Percentiles rank a stretch among this genome's conserved stretches.
Conservation (phyloP, 2,113 vertebrate genomes). For the Heteronetta atricapilla region DNA sequence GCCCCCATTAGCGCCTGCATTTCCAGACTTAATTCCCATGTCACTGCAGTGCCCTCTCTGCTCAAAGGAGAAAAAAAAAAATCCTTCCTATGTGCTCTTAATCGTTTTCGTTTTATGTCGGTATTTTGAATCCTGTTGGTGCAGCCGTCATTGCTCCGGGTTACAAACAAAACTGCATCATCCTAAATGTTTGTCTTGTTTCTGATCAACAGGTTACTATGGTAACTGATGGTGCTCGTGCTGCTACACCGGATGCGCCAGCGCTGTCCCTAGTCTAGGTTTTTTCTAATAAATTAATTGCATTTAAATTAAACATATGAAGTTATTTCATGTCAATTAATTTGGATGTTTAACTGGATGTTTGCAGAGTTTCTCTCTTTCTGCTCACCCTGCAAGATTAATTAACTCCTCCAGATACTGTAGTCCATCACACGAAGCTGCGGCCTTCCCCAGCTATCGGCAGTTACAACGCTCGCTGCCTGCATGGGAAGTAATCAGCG, state of each 20-base stretch:
- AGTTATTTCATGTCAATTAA: constrained; percentile 76
- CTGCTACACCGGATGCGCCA: constrained; percentile 23
- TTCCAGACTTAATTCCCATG: background rate
- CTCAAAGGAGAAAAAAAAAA: background rate
- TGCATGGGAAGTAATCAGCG: constrained; percentile 68
- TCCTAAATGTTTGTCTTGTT: constrained; percentile 24
- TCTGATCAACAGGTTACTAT: constrained; percentile 74
- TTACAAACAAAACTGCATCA: background rate
- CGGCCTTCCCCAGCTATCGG: constrained; percentile 45
- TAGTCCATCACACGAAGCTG: constrained; percentile 17
- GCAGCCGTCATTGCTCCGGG: background rate
- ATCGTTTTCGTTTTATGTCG: background rate
- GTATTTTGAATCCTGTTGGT: constrained; percentile 20
- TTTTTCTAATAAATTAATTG: constrained; percentile 72
- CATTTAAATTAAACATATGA: constrained; percentile 75
- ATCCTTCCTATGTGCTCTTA: background rate
- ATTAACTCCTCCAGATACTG: constrained; percentile 69
- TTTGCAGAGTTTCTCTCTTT: constrained; percentile 1
- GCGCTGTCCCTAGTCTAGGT: constrained; percentile 48
- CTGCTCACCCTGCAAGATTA: constrained; percentile 36
- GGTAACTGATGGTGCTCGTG: constrained; percentile 67
- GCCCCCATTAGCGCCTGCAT: background rate
- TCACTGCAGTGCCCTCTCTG: background rate
- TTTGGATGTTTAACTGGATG: constrained; percentile 64
- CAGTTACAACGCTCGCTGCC: background rate